These are phyloP conservation scores for Chymomyza fuscimana DNA, from an alignment of 2,888 invertebrate genomes.

Conservation along the genomic window DNA sequence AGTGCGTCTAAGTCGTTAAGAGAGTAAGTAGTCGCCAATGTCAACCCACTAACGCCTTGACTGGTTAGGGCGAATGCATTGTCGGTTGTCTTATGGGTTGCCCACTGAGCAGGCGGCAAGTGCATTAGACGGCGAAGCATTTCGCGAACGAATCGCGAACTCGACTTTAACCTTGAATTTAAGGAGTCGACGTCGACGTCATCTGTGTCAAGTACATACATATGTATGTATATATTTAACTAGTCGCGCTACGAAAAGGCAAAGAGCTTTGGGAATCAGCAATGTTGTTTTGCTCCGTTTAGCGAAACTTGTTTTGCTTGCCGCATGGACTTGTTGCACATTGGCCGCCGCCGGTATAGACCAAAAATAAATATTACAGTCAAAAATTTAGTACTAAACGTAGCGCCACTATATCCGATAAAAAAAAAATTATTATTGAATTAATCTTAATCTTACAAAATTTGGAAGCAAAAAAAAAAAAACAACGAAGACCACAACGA, in stretches of 20 bases:
- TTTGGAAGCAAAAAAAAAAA: slow-evolving; percentile 55
- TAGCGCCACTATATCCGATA: too few relatives aligned
- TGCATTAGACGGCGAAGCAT: slow-evolving; percentile 3
- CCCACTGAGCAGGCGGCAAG: too few relatives aligned
- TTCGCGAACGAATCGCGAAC: neutral
- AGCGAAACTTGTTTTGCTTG: too few relatives aligned
- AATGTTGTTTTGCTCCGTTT: neutral
- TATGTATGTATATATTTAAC: neutral
- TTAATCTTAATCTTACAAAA: slow-evolving; percentile 84
- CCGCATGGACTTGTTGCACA: slow-evolving; percentile 17
- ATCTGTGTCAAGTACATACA: slow-evolving; percentile 35
- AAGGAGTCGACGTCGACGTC: slow-evolving; percentile 57
- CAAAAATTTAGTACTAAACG: too few relatives aligned
- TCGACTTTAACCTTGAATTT: slow-evolving; percentile 60
- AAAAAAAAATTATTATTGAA: too few relatives aligned
- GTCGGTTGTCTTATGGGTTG: neutral
- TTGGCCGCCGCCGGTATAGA: too few relatives aligned
- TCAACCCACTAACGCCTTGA: slow-evolving; percentile 32
- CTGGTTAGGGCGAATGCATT: slow-evolving; percentile 7
- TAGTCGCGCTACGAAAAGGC: slow-evolving; percentile 5
- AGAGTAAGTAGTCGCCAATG: slow-evolving; percentile 10
- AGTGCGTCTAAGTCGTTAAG: slow-evolving; percentile 76
- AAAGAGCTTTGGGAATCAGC: slow-evolving; percentile 14
- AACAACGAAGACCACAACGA: too few relatives aligned
- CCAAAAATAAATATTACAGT: too few relatives aligned